Evolutionary conservation across 64 coral and sea anemone species (phyloP), one percentile per base, ranked within the genome.

Genomic region (Pocillopora damicornis): DNA sequence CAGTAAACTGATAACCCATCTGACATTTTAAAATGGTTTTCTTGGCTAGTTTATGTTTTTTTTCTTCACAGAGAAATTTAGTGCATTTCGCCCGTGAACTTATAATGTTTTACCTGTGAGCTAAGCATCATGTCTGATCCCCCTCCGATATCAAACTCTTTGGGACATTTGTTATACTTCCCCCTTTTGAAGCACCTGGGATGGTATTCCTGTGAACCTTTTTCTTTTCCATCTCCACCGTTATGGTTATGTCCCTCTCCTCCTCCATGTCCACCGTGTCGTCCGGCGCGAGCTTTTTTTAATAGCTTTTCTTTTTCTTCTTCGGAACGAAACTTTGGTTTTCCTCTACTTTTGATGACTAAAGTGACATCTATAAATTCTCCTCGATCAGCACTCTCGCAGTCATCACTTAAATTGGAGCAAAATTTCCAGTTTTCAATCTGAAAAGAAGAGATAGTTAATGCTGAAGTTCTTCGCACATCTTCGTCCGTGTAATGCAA

Each of bases 141-240:
- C 58, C 81, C 81, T 58, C 81, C 81, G 20, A 85, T 72, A 65
- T 85, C 81, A 85, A 85, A 85, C 81, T 85, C 37, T 38, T 85
- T 73, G 17, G 81, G 81, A 30, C 81, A 85, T 45, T 85, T 85
- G 36, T 34, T 73, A 11, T 85, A 59, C 30, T 38, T 9, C 11
- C 14, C 2, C 58, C 8, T 25, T 26, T 58, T 85, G 10, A 85
- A 85, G 63, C 81, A 85, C 58, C 64, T 85, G 12, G 81, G 81
- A 22, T 37, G 64, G 64, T n/a, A 42, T 15, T 51, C 42, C 42
- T 51, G 42, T 7, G 42, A 51, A 51, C 42, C 42, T 51, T 51
- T 7, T 73, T 68, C 11, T 72, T 72, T 0, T 30, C 67, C 22
- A 23, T n/a, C 67, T 71, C 20, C 67, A 71, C 20, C 13, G 0